Evolutionary conservation across 1,140 invertebrate genomes (phyloP).

Genomic region (Galendromus occidentalis): DNA sequence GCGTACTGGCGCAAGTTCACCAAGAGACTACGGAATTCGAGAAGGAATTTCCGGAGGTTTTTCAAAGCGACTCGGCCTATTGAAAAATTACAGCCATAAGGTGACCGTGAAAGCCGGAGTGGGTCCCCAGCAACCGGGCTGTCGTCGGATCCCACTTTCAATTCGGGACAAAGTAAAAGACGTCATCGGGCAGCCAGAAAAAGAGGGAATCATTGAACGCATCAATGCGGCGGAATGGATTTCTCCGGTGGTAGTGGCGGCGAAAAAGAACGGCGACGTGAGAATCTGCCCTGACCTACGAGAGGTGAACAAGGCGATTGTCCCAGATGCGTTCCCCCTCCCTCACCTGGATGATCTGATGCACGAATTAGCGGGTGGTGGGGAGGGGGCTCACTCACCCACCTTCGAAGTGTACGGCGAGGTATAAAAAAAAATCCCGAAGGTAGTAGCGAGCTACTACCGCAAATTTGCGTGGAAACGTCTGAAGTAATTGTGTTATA

Average conservation of each 20-base stretch:
- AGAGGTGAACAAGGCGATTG: neutral
- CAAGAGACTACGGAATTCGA: too few species aligned
- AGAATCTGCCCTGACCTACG: constrained; percentile 7
- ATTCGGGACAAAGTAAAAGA: neutral
- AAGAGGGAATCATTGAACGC: neutral
- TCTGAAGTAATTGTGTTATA: too few species aligned
- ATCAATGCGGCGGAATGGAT: neutral
- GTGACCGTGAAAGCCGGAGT: neutral
- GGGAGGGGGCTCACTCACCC: too few species aligned
- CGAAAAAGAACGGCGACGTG: neutral
- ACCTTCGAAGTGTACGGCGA: too few species aligned
- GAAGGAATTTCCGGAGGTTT: too few species aligned
- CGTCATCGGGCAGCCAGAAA: neutral
- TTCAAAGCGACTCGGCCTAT: neutral
- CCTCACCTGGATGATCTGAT: constrained; percentile 4
- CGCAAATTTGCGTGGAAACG: too few species aligned
- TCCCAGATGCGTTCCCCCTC: constrained; percentile 7
- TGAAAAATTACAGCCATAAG: neutral
- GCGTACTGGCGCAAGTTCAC: too few species aligned
- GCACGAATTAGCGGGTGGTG: neutral
- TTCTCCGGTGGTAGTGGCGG: constrained; percentile 3
- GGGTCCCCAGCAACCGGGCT: neutral
- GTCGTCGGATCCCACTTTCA: neutral
- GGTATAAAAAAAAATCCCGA: too few species aligned
- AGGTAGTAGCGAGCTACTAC: too few species aligned